A percentile compares a stretch with the other conserved stretches of the same genome.
These are phyloP conservation scores for Stylophora pistillata DNA, from an alignment of 64 coral and sea anemone species.

Conservation along the genomic window DNA sequence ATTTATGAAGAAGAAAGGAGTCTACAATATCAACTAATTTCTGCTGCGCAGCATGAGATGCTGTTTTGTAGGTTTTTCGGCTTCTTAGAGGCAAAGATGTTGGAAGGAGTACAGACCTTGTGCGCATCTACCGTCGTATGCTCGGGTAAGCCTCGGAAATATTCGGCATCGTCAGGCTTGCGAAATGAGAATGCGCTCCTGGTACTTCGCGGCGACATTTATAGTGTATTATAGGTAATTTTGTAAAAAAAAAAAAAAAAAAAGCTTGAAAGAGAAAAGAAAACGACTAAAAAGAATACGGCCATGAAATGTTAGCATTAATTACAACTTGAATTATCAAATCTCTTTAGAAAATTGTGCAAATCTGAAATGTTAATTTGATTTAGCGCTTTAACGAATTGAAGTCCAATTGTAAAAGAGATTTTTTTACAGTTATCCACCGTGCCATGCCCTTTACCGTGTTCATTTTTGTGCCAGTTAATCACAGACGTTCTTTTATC, in stretches of 20 bases:
- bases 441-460: not conserved
- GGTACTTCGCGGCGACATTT: not conserved
- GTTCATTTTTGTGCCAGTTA: not conserved
- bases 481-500: too few species aligned
- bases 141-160: not conserved
- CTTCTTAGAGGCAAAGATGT: not conserved
- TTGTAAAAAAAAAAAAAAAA: not conserved
- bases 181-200: not conserved
- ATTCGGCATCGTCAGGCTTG: not conserved
- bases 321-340: not conserved
- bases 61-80: not conserved
- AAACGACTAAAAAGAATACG: not conserved
- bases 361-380: not conserved
- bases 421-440: not conserved
- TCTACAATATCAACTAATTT: constrained; percentile 41
- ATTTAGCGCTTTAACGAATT: not conserved
- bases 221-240: not conserved
- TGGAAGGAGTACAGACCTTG: not conserved
- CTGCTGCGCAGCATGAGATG: not conserved
- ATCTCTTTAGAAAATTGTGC: not conserved
- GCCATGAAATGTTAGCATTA: not conserved
- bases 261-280: not conserved
- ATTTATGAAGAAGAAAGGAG: constrained; percentile 68
- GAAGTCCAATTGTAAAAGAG: not conserved
- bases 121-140: not conserved